Evolutionary conservation across 2,113 vertebrate species (phyloP).

Genomic region (Lepus timidus): DNA sequence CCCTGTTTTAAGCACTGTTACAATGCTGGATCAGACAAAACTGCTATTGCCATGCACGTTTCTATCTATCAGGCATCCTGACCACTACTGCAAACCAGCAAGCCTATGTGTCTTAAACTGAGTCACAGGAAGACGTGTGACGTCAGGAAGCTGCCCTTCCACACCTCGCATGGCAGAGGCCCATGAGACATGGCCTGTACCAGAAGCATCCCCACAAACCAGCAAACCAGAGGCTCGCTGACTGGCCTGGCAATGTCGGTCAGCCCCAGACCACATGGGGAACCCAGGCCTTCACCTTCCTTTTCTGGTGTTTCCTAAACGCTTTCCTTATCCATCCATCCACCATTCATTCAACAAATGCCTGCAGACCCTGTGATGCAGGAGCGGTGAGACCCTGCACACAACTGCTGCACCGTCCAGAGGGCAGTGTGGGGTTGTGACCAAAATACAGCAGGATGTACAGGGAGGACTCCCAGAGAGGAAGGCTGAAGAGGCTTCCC

Average conservation of each 20-base stretch:
- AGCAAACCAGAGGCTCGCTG: background rate
- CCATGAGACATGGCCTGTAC: too few species aligned
- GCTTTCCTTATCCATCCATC: background rate
- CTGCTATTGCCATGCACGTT: background rate
- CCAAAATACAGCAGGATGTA: background rate
- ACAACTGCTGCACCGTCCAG: background rate
- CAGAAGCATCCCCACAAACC: too few species aligned
- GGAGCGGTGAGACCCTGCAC: background rate
- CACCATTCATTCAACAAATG: background rate
- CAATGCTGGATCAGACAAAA: background rate
- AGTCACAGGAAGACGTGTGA: background rate
- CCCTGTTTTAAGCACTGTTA: background rate
- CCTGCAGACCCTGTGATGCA: too few species aligned
- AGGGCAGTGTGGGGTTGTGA: background rate
- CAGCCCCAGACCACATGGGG: fast-evolving
- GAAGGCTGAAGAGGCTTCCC: background rate
- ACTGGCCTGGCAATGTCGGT: background rate
- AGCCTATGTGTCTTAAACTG: background rate
- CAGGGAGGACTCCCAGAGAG: background rate
- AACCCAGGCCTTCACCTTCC: background rate
- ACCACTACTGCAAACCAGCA: background rate
- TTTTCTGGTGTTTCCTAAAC: background rate
- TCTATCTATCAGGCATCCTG: background rate
- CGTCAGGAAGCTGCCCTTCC: background rate
- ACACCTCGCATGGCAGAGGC: too few species aligned